Conservation (phyloP, 2,113 vertebrate species). For the Callipepla californica region DNA sequence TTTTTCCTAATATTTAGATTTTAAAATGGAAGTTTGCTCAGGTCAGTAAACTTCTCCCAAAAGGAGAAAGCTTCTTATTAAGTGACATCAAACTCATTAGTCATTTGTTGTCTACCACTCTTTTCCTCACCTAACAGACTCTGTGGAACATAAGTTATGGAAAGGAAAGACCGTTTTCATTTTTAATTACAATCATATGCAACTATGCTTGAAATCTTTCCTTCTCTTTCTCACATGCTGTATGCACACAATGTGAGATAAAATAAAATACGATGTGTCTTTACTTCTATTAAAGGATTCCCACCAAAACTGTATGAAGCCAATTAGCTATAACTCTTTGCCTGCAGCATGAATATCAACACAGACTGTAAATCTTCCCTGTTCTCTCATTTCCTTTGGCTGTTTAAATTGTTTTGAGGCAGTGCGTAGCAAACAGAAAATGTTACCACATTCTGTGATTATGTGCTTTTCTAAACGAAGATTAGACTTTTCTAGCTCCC, state of each 20-base stretch:
- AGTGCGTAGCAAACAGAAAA: conserved; percentile 11
- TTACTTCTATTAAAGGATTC: background rate
- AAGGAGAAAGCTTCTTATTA: background rate
- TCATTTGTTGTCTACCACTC: background rate
- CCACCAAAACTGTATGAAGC: background rate
- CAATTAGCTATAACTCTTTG: background rate
- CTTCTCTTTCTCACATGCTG: background rate
- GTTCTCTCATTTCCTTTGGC: conserved; percentile 22
- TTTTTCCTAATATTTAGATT: background rate
- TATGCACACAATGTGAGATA: background rate
- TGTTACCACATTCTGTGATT: background rate
- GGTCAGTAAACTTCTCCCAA: background rate
- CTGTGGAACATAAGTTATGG: background rate
- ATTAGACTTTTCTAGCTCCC: background rate
- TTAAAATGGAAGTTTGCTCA: background rate
- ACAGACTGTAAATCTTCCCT: background rate
- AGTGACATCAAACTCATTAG: background rate
- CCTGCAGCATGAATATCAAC: conserved; percentile 28
- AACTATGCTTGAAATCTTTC: background rate
- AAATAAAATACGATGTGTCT: background rate
- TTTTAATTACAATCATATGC: background rate
- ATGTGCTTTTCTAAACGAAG: background rate
- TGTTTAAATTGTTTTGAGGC: conserved; percentile 6
- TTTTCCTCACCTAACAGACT: background rate
- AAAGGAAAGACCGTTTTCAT: background rate